phyloP scores from a whole-genome alignment of 1,140 invertebrate genomes.

The Nixonia krombeini region DNA sequence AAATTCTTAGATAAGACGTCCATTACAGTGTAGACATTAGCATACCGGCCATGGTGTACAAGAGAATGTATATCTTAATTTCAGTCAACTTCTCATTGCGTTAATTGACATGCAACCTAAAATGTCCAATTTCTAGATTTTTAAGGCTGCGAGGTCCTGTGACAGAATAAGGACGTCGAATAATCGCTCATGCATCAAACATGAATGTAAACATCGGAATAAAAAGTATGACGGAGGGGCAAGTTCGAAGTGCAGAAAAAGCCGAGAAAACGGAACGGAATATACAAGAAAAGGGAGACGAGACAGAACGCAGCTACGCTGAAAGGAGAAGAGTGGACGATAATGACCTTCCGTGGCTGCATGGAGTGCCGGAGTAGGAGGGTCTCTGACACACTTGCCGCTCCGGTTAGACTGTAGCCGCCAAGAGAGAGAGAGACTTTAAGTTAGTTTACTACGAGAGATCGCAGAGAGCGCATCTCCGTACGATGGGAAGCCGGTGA shows the following conservation, averaged over 20 bases:
- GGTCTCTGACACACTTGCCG: slow-evolving; percentile 70
- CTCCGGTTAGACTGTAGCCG: slow-evolving; percentile 61
- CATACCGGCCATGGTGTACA: no score
- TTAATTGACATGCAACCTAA: no score
- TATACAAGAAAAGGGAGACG: slow-evolving; percentile 16
- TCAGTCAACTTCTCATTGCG: no score
- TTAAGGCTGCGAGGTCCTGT: neutral
- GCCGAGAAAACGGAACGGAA: slow-evolving; percentile 16
- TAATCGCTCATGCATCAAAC: slow-evolving; percentile 3
- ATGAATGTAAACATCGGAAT: slow-evolving; percentile 29
- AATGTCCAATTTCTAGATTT: no score
- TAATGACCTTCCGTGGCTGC: slow-evolving; percentile 69
- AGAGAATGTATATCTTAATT: no score
- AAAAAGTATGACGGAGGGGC: slow-evolving; percentile 6
- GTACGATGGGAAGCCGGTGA: slow-evolving; percentile 39
- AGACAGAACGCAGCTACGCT: slow-evolving; percentile 8
- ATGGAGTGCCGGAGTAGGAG: slow-evolving; percentile 61
- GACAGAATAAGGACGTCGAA: slow-evolving; percentile 10
- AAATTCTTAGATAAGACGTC: no score
- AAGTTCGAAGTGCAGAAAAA: neutral
- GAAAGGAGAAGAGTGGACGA: slow-evolving; percentile 53
- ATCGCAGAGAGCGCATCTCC: slow-evolving; percentile 62
- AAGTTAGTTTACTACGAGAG: slow-evolving; percentile 67
- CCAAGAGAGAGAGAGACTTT: slow-evolving; percentile 49
- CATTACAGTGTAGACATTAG: no score